These are phyloP conservation scores for human (Homo sapiens) DNA, from an alignment of 2,113 vertebrate species.

Conservation along the genomic window GRCh38 chrX:70106501-70107000, in stretches of 20 bases:
- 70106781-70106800: neutral
- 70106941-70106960: neutral
- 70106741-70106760: neutral
- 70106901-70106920: neutral
- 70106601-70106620: neutral
- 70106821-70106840: neutral
- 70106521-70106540: conserved; percentile 25
- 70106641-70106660: neutral
- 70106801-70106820: neutral
- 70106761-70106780: neutral
- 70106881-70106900: neutral
- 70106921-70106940: neutral
- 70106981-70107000: neutral
- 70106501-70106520: neutral
- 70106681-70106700: neutral
- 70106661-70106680: neutral
- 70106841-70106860: neutral
- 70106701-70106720: neutral
- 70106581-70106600: neutral
- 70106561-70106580: neutral
- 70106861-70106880: neutral
- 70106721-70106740: neutral
- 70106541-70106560: neutral
- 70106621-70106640: conserved; percentile 18
- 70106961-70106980: neutral